phyloP scores from a whole-genome alignment of 2,888 invertebrate genomes.

The Apodemia hepburni region DNA sequence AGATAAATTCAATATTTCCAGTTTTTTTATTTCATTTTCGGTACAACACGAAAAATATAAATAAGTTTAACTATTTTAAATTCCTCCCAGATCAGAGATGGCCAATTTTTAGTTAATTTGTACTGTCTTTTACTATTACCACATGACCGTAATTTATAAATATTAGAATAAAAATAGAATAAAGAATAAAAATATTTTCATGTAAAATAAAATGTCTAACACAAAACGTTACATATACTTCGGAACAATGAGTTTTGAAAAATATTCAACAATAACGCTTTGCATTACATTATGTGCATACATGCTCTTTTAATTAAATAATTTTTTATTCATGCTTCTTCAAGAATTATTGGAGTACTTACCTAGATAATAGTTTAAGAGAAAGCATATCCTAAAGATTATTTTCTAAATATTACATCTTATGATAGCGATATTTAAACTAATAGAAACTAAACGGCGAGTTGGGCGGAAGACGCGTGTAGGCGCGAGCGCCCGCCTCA shows the following conservation, averaged over 20 bases:
- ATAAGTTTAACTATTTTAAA: too few relatives aligned
- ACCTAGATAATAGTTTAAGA: background rate
- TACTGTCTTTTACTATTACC: too few relatives aligned
- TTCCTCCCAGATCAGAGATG: too few relatives aligned
- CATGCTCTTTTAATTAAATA: background rate
- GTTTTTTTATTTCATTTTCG: too few relatives aligned
- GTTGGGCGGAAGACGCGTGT: constrained; percentile 35
- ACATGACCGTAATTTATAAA: too few relatives aligned
- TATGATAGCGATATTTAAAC: background rate
- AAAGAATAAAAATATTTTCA: too few relatives aligned
- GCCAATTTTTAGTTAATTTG: too few relatives aligned
- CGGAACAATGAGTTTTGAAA: background rate
- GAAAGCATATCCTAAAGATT: background rate
- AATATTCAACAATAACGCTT: background rate
- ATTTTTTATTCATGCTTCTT: background rate
- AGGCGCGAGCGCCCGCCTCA: constrained; percentile 57
- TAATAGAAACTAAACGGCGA: constrained; percentile 1
- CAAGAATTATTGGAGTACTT: background rate
- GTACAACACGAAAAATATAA: too few relatives aligned
- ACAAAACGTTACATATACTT: background rate
- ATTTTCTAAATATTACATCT: background rate
- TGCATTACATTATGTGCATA: background rate
- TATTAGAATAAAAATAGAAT: too few relatives aligned
- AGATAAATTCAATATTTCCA: too few relatives aligned
- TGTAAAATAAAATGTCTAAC: background rate